Evolutionary conservation across 1,140 invertebrate genomes (phyloP), one percentile per base, ranked within the genome.

Genomic region (Diorhabda carinulata): DNA sequence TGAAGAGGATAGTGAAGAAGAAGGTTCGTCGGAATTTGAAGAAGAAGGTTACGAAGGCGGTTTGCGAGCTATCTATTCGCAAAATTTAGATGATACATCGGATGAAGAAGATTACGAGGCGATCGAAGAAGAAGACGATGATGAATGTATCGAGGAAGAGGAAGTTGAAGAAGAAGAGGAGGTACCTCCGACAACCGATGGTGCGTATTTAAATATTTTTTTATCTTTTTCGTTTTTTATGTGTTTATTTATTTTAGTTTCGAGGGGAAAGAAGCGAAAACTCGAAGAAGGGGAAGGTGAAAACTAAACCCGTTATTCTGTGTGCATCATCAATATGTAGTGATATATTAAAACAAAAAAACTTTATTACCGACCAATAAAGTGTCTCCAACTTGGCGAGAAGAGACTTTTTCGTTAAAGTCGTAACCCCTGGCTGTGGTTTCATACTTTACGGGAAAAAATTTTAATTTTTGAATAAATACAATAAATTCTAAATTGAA

Each of bases 201-300:
- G 76, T 78, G 72, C 76, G 41, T 71, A 52, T 66, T 65, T 8
- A 52, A 2, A 8, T 52, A 52, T 3, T 2, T 52, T 52, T 52
- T 8, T 52, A n/a, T 52, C 47, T 52, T 2, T 4, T 2, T 52
- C 2, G 47, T 52, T 52, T 52, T n/a, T 52, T 40, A 45, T 42
- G 42, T 57, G 64, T 62, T 57, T 57, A 8, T 72, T 67, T 71
- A n/a, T 64, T 66, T 78, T 75, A 77, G 77, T 75, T 61, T 72
- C 71, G 59, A 78, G 87, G 83, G 89, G 89, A 66, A 90, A 89
- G 79, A 91, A 90, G 78, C 87, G 89, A 86, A 91, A 91, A 85
- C 84, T 87, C 76, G 89, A 90, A 75, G 86, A 87, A 40, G 83
- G 79, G 47, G 83, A 82, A 60, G 77, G 74, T n/a, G 78, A 81